A percentile compares a stretch with the other conserved stretches of the same genome.
Evolutionary conservation across 30 jellyfish, hydroid and myxozoan genomes (phyloP).

Genomic region (Turritopsis dohrnii): DNA sequence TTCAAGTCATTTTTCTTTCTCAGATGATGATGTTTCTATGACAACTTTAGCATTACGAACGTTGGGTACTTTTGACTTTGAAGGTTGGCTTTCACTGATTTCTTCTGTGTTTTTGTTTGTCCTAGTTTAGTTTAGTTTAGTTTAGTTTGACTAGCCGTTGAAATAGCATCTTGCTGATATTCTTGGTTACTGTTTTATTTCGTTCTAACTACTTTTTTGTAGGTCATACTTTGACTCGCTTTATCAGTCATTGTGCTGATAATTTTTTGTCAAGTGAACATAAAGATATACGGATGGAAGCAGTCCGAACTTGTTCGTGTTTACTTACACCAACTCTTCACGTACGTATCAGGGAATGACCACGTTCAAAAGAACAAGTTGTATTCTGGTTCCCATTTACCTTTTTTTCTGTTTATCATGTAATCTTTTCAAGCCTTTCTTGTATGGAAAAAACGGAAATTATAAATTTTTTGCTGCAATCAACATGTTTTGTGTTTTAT

Average conservation of each 20-base stretch:
- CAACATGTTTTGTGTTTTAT: no score
- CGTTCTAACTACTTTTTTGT: neutral
- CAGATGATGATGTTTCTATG: constrained; percentile 81
- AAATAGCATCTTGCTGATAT: neutral
- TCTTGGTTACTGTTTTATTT: neutral
- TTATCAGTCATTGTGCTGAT: constrained; percentile 79
- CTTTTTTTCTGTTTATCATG: no score
- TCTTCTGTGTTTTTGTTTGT: neutral
- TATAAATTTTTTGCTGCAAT: no score
- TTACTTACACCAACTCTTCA: constrained; percentile 74
- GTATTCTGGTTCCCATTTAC: neutral
- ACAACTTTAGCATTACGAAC: constrained; percentile 78
- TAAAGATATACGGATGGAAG: constrained; percentile 79
- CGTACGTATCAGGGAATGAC: constrained; percentile 25
- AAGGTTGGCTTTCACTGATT: constrained; percentile 40
- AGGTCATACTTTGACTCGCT: constrained; percentile 72
- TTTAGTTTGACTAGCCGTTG: neutral
- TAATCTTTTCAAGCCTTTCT: no score
- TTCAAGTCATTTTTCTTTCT: constrained; percentile 53
- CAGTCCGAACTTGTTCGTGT: constrained; percentile 86
- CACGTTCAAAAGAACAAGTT: neutral
- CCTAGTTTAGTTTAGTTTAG: neutral
- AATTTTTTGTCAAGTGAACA: constrained; percentile 74
- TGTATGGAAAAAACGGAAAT: no score
- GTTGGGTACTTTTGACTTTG: constrained; percentile 89